Conservation (phyloP, 1,140 invertebrate species). For the Heliconius himera region DNA sequence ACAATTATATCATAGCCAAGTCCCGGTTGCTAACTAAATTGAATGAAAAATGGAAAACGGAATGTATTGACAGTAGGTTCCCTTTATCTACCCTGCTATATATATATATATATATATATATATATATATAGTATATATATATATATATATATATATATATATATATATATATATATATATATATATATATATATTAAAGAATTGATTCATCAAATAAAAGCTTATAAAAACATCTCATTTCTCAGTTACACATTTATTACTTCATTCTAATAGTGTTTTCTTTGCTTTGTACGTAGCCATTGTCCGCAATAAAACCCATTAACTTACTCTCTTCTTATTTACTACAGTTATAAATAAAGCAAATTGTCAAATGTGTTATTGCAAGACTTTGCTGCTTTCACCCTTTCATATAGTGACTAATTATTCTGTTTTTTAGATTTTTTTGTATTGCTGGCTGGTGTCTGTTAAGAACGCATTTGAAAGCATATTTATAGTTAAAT, state of each 20-base stretch:
- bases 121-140: not conserved
- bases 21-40: not conserved
- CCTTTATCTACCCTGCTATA: not conserved
- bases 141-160: not conserved
- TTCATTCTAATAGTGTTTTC: not conserved
- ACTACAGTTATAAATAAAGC: constrained; percentile 3
- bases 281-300: not conserved
- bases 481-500: too few relatives aligned
- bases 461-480: too few relatives aligned
- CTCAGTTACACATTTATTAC: not conserved
- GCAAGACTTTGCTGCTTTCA: not conserved
- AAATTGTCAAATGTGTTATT: constrained; percentile 7
- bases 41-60: not conserved
- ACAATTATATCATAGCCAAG: too few relatives aligned
- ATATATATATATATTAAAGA: not conserved
- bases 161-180: too few relatives aligned
- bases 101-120: not conserved
- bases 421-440: not conserved
- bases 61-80: not conserved
- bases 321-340: constrained; percentile 11
- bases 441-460: not conserved
- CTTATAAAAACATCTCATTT: not conserved
- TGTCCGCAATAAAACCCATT: constrained; percentile 12
- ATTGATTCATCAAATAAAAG: not conserved
- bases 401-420: not conserved